These are phyloP conservation scores for Coelinius sp. DNA, from an alignment of 2,888 invertebrate genomes.

Conservation along the genomic window DNA sequence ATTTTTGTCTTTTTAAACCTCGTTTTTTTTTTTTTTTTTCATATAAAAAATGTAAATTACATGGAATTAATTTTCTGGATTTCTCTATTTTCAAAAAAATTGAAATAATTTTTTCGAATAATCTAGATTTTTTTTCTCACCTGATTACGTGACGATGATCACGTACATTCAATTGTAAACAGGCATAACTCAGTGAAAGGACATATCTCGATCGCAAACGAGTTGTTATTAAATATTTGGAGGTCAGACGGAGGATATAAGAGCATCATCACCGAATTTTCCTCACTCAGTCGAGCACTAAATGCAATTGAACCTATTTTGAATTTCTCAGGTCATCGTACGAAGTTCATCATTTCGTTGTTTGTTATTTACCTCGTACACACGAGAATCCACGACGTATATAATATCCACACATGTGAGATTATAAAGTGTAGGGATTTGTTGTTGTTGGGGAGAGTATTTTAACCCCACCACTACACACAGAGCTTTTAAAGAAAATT, in stretches of 20 bases:
- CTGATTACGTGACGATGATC: neutral
- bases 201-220: neutral
- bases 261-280: slow-evolving; percentile 1
- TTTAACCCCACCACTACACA: neutral
- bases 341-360: slow-evolving; percentile 3
- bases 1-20: too few species aligned
- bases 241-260: neutral
- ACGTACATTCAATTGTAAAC: neutral
- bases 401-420: too few species aligned
- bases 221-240: neutral
- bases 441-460: neutral
- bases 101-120: neutral
- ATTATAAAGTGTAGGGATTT: neutral
- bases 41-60: too few species aligned
- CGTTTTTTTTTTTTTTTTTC: too few species aligned
- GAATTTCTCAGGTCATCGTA: neutral
- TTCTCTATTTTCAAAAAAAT: too few species aligned
- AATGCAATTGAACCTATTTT: neutral
- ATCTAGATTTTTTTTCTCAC: neutral
- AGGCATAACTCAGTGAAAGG: slow-evolving; percentile 2
- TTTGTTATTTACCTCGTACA: neutral
- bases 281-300: neutral
- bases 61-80: too few species aligned
- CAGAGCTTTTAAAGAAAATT: neutral
- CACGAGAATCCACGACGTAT: slow-evolving; percentile 1